These are phyloP conservation scores for Drusus annulatus DNA, from an alignment of 1,140 invertebrate species.

Conservation along the genomic window DNA sequence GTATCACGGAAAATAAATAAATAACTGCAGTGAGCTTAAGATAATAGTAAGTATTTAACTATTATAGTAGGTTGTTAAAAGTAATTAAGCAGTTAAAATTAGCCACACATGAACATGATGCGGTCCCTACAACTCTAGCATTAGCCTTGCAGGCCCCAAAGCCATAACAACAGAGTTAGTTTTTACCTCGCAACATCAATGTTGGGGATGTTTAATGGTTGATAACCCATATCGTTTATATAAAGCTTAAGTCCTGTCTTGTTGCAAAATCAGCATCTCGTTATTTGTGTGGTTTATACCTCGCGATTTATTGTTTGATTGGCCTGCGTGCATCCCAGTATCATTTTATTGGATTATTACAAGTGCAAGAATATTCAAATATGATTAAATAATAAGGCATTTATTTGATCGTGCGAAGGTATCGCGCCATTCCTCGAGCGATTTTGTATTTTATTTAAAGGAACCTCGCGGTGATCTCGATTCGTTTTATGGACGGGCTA, in stretches of 20 bases:
- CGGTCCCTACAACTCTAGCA: neutral
- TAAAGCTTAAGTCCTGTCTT: neutral
- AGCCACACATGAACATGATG: neutral
- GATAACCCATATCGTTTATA: neutral
- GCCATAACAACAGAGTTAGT: neutral
- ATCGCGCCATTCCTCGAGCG: neutral
- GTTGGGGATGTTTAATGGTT: constrained; percentile 7
- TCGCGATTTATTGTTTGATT: constrained; percentile 38
- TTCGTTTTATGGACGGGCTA: neutral
- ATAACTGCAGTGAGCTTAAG: too few relatives aligned
- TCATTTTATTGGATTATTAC: constrained; percentile 32
- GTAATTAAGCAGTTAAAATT: constrained; percentile 13
- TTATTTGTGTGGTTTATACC: constrained; percentile 18
- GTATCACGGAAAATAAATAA: too few relatives aligned
- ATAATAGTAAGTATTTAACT: neutral
- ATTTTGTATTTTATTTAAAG: neutral
- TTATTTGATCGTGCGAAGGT: neutral
- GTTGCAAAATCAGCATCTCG: neutral
- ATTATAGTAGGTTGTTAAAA: neutral
- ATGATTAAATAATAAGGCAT: neutral
- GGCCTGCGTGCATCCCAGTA: constrained; percentile 6
- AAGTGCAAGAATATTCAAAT: constrained; percentile 25
- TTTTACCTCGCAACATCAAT: neutral
- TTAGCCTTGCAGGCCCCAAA: neutral
- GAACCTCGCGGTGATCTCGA: neutral